Evolutionary conservation across 2,113 vertebrate genomes (phyloP).

Genomic region (Pterocles gutturalis): DNA sequence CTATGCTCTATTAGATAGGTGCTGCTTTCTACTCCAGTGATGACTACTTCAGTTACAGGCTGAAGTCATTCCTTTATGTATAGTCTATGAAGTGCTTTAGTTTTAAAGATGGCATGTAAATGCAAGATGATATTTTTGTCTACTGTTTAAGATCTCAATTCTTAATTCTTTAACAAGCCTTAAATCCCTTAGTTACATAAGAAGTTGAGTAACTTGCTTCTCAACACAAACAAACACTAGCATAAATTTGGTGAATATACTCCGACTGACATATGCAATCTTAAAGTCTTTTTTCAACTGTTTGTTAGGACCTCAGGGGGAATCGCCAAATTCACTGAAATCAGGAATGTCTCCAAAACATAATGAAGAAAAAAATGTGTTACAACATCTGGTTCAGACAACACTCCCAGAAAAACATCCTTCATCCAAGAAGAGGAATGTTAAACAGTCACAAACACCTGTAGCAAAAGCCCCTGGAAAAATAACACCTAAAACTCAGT

Average conservation of each 20-base stretch:
- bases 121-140: background rate
- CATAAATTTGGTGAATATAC: background rate
- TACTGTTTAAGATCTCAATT: background rate
- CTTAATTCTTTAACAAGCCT: background rate
- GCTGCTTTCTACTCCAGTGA: background rate
- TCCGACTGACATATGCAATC: background rate
- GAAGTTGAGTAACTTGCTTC: background rate
- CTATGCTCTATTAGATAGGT: background rate
- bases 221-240: background rate
- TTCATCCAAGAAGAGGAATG: slow-evolving; percentile 81
- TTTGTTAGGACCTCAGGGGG: slow-evolving; percentile 80
- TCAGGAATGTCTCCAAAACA: slow-evolving; percentile 81
- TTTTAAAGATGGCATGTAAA: background rate
- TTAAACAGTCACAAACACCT: slow-evolving; percentile 73
- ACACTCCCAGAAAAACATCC: slow-evolving; percentile 64
- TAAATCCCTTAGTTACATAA: background rate
- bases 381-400: slow-evolving; percentile 71
- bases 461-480: slow-evolving; percentile 77
- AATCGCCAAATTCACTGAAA: slow-evolving; percentile 79
- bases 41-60: background rate
- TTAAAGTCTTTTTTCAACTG: slow-evolving; percentile 35
- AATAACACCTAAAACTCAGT: slow-evolving; percentile 66
- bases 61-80: background rate
- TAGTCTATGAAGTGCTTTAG: background rate
- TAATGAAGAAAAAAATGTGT: slow-evolving; percentile 83